Percentiles rank a stretch among this genome's conserved stretches.
These are phyloP conservation scores for Vombatus ursinus DNA, from an alignment of 2,113 vertebrate genomes.

Conservation along the genomic window DNA sequence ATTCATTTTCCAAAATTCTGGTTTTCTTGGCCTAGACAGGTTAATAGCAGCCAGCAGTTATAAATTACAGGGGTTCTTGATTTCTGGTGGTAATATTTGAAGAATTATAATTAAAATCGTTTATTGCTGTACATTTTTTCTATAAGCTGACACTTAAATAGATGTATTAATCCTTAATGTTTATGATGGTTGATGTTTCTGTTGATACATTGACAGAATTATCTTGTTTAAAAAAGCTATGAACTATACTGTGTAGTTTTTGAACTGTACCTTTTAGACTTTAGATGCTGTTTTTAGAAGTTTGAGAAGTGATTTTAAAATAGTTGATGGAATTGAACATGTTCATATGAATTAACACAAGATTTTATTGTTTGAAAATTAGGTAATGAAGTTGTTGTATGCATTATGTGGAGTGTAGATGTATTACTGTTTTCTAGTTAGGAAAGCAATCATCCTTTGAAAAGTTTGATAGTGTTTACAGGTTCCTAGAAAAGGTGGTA, in stretches of 20 bases:
- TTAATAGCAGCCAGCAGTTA: constrained; percentile 16
- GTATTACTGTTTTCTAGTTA: constrained; percentile 48
- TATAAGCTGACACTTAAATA: constrained; percentile 45
- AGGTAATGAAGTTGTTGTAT: constrained; percentile 39
- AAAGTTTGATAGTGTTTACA: constrained; percentile 18
- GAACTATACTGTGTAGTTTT: neutral
- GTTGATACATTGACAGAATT: constrained; percentile 41
- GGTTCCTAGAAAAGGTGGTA: constrained; percentile 31
- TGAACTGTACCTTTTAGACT: neutral
- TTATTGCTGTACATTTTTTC: neutral
- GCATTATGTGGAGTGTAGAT: neutral
- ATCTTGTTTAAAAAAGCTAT: neutral
- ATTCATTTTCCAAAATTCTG: constrained; percentile 36
- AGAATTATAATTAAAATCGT: constrained; percentile 53
- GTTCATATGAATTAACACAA: neutral
- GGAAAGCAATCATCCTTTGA: constrained; percentile 42
- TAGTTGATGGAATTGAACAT: neutral
- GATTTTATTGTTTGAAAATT: constrained; percentile 51
- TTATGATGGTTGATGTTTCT: constrained; percentile 44
- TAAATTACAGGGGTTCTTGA: constrained; percentile 41
- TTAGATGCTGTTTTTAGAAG: neutral
- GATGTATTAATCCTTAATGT: constrained; percentile 29
- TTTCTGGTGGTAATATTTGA: constrained; percentile 45
- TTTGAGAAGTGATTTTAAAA: neutral
- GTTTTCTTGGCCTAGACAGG: constrained; percentile 24